Evolutionary conservation across 2,113 vertebrate genomes (phyloP).

Genomic region (Uropsilus gracilis): DNA sequence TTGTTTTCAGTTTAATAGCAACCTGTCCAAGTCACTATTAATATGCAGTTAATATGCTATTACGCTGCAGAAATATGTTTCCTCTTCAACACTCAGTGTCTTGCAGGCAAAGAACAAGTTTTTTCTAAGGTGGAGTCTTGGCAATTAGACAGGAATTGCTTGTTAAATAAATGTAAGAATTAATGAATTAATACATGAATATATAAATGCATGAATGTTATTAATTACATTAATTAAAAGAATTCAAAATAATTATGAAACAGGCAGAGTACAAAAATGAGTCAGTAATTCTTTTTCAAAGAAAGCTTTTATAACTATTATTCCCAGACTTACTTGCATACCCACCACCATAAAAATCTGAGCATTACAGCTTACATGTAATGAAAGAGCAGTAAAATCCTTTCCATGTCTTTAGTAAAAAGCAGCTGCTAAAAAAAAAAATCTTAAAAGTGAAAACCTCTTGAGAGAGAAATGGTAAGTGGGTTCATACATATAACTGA

Average conservation of each 20-base stretch:
- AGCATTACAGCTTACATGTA: constrained; percentile 25
- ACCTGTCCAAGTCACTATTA: not conserved
- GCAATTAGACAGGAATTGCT: not conserved
- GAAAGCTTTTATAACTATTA: constrained; percentile 5
- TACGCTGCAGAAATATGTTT: not conserved
- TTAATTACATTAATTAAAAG: not conserved
- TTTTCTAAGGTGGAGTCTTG: not conserved
- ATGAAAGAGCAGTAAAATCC: constrained; percentile 40
- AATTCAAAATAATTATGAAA: constrained; percentile 15
- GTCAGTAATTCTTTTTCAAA: constrained; percentile 32
- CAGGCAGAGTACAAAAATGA: not conserved
- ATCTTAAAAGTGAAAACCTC: constrained; percentile 23
- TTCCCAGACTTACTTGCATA: constrained; percentile 18
- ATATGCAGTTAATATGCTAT: not conserved
- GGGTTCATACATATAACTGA: not conserved
- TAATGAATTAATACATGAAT: not conserved
- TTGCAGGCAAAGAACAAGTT: not conserved
- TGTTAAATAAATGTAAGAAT: constrained; percentile 5
- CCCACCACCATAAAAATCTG: constrained; percentile 17
- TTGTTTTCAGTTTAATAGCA: not conserved
- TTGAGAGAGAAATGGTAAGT: constrained; percentile 23
- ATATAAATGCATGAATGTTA: not conserved
- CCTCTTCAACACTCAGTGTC: not conserved
- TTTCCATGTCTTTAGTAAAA: constrained; percentile 46
- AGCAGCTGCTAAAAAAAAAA: constrained; percentile 29